These are phyloP conservation scores for Sebastes oblongus DNA, from an alignment of 2,797 vertebrate species.

Conservation along the genomic window DNA sequence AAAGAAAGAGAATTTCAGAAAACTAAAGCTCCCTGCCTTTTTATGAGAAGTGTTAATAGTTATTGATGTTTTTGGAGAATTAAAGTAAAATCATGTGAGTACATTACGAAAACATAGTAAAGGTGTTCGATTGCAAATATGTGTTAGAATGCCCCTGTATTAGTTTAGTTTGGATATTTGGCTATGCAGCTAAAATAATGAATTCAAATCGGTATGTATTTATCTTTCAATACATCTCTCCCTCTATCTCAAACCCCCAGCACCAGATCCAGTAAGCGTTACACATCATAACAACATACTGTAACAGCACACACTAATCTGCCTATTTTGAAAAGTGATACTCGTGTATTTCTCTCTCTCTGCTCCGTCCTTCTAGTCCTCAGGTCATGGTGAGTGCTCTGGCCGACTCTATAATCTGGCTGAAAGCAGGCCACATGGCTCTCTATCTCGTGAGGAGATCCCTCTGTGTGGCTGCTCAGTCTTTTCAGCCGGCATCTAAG, in stretches of 20 bases:
- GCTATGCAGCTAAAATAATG: neutral
- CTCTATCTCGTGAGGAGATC: constrained; percentile 75
- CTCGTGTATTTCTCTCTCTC: constrained; percentile 8
- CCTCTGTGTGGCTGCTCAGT: constrained; percentile 74
- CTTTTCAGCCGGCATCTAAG: constrained; percentile 76
- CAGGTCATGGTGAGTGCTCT: constrained; percentile 45
- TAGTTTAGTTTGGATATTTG: neutral
- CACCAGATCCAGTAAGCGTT: neutral
- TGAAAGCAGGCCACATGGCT: constrained; percentile 71
- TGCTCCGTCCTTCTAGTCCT: constrained; percentile 17
- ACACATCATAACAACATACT: neutral
- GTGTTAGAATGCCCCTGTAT: neutral
- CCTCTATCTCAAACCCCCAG: neutral
- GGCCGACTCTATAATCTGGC: constrained; percentile 65
- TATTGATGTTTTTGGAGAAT: neutral
- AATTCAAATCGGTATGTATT: neutral
- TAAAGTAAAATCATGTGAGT: neutral
- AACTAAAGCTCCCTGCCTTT: neutral
- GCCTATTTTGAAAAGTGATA: constrained; percentile 51
- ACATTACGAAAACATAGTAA: neutral
- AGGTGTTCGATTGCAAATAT: neutral
- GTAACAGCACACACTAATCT: constrained; percentile 23
- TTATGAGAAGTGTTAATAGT: neutral
- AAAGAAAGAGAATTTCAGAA: neutral
- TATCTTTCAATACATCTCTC: neutral